These are phyloP conservation scores for Callinectes sapidus DNA, from an alignment of 2,888 invertebrate genomes.

Conservation along the genomic window DNA sequence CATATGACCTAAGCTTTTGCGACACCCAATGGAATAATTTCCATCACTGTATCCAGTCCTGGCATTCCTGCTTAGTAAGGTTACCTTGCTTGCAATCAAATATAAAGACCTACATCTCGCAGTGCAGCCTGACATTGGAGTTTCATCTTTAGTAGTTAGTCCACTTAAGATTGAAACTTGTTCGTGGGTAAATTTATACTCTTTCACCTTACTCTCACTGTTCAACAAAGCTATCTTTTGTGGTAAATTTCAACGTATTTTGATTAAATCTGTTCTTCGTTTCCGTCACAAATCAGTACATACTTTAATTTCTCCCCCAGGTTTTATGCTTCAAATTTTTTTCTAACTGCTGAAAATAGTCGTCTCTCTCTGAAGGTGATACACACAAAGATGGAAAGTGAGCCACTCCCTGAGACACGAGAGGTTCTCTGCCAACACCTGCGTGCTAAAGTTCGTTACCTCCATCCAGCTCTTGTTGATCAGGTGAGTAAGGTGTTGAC, in stretches of 20 bases:
- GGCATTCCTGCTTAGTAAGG: not conserved
- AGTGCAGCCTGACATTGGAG: conserved; percentile 7
- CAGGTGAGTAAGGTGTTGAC: conserved; percentile 36
- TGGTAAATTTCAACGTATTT: too few relatives aligned
- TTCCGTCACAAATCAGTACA: too few relatives aligned
- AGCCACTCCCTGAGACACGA: conserved; percentile 25
- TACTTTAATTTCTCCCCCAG: too few relatives aligned
- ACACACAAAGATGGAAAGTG: conserved; percentile 35
- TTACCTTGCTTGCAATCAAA: not conserved
- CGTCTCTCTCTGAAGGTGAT: not conserved
- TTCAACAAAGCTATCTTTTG: too few relatives aligned
- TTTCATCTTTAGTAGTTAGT: conserved; percentile 1
- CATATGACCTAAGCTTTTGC: too few relatives aligned
- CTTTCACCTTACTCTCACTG: too few relatives aligned
- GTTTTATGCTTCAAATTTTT: too few relatives aligned
- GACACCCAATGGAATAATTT: too few relatives aligned
- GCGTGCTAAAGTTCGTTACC: conserved; percentile 42
- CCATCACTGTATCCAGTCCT: too few relatives aligned
- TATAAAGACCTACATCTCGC: not conserved
- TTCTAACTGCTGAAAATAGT: not conserved
- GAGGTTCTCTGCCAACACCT: conserved; percentile 45
- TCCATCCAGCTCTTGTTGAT: conserved; percentile 48
- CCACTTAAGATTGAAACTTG: not conserved
- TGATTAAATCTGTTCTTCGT: too few relatives aligned
- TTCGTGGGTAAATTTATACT: too few relatives aligned